phyloP scores from a whole-genome alignment of 1,140 invertebrate genomes.

The Drosophila micromelanica region DNA sequence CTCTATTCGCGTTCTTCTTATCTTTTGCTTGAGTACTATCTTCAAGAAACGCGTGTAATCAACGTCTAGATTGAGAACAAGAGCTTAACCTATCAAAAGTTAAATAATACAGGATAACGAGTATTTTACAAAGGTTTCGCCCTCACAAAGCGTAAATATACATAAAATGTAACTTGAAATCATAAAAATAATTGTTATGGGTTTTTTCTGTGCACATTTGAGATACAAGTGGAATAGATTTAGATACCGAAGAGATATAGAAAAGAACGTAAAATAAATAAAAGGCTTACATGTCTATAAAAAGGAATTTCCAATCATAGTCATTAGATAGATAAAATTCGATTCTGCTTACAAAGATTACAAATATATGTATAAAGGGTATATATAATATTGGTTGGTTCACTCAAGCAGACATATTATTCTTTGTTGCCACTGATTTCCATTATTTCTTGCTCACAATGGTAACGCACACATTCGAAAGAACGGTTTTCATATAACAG shows the following conservation, averaged over 20 bases:
- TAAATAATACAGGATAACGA: constrained; percentile 9
- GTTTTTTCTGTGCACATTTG: constrained; percentile 31
- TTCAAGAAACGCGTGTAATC: constrained; percentile 1
- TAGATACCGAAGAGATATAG: neutral
- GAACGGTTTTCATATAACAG: constrained; percentile 11
- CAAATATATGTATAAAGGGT: neutral
- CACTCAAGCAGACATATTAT: constrained; percentile 2
- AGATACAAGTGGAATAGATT: neutral
- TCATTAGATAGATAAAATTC: neutral
- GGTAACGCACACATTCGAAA: constrained; percentile 34
- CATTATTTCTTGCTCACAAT: constrained; percentile 38
- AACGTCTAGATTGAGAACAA: constrained; percentile 6
- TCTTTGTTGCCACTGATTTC: constrained; percentile 43
- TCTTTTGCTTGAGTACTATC: neutral
- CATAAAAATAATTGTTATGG: neutral
- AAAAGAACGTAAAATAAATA: neutral
- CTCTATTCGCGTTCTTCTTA: constrained; percentile 18
- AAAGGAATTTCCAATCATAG: neutral
- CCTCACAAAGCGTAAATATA: constrained; percentile 27
- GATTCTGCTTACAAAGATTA: neutral
- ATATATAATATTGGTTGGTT: constrained; percentile 18
- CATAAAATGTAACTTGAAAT: constrained; percentile 5
- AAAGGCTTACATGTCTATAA: too few relatives aligned
- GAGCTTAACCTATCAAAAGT: constrained; percentile 6
- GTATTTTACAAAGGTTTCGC: constrained; percentile 1